Evolutionary conservation across 2,113 vertebrate genomes (phyloP).

Genomic region (Mirza zaza): DNA sequence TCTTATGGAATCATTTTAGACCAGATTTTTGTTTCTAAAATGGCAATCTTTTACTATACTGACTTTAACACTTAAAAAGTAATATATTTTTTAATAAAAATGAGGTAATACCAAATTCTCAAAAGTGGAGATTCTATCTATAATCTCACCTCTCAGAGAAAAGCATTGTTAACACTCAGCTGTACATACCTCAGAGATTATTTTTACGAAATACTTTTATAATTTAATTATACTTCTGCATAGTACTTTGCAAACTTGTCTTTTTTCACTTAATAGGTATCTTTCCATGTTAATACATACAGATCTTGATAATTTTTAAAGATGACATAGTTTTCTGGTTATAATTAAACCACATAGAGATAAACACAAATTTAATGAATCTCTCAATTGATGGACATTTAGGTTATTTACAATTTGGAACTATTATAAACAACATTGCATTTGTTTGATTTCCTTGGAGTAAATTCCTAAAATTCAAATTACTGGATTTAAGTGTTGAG

Average conservation of each 20-base stretch:
- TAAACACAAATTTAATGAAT: background rate
- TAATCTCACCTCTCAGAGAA: background rate
- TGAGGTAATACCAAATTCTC: background rate
- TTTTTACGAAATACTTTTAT: background rate
- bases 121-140: slow-evolving; percentile 10
- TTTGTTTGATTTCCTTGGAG: slow-evolving; percentile 21
- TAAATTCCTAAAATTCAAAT: slow-evolving; percentile 9
- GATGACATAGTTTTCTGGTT: background rate
- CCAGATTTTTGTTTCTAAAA: slow-evolving; percentile 20
- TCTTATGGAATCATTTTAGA: slow-evolving; percentile 14
- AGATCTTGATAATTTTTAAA: slow-evolving; percentile 1
- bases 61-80: slow-evolving; percentile 38
- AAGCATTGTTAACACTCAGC: background rate
- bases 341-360: background rate
- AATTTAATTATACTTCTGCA: background rate
- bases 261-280: background rate
- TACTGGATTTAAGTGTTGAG: slow-evolving; percentile 15
- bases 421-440: background rate
- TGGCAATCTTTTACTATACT: slow-evolving; percentile 23
- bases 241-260: background rate
- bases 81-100: slow-evolving; percentile 19
- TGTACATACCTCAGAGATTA: background rate
- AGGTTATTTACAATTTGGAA: background rate
- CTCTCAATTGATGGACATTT: background rate
- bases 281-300: background rate